Base-by-base conservation (phyloP, 2,797 vertebrate genomes). In the Florisuga fusca region DNA sequence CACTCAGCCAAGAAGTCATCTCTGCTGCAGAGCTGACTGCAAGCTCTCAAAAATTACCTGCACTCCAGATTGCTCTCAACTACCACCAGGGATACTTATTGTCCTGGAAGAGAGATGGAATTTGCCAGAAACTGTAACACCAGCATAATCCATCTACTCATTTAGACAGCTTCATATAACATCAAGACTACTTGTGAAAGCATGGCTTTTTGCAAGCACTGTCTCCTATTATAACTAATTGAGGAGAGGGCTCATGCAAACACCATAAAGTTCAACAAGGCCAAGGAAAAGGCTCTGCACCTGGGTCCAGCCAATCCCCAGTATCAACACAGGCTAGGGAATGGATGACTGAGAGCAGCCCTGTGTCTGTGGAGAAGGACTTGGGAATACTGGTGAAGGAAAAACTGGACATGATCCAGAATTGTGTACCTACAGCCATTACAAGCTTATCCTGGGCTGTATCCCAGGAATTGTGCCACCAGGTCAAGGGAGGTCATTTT, bases 111-210 rank as follows among this genome's bases (percentile, higher is more conserved):
- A 87, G 23, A 84, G 31, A 17, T 2, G 12, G 74, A 79, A 55
- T 17, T 33, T 92, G 16, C 17, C 33, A 5, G 2, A 2, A 25
- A 51, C 43, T 66, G 3, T 16, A 19, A 8, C 54, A 64, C 20
- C 17, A 41, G 26, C 14, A 45, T 36, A 64, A 41, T 13, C 38
- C 38, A 41, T 41, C 38, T 62, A 67, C 46, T 91, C 9, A 13
- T 0, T 0, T 1, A 43, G 64, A n/a, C 20, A 16, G 5, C 33
- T 54, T 45, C 1, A 0, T 25, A 29, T 26, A 26, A 38, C 2
- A 2, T 33, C 31, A 68, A 74, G 15, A 15, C 19, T 53, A 67
- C 34, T 15, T 67, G 31, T 16, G 43, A 77, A 34, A 80, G 34
- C 9, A 45, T 0, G 9, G n/a, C 11, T 10, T n/a, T 46, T n/a